Base-by-base conservation (phyloP, 2,888 invertebrate genomes). In the Hemithea aestivaria region DNA sequence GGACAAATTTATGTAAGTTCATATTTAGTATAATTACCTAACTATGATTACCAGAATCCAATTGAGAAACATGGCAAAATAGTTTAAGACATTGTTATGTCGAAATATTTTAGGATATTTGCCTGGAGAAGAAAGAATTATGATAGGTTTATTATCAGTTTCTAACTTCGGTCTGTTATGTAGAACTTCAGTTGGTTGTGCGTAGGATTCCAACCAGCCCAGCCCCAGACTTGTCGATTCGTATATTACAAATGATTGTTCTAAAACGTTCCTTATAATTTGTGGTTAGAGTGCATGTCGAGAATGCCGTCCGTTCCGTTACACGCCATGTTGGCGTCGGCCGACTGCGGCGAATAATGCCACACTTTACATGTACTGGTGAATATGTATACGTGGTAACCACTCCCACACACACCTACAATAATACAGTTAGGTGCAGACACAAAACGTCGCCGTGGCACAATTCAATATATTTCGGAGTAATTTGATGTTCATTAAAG, bases 401-500 rank as follows among this genome's bases (percentile, higher is more conserved):
- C 65, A 69, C 72, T 69, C 66, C 76, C 76, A 73, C 73, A 67
- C 55, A 56, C 55, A 58, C 58, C 58, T 46, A 48, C 62, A 63
- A 69, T 71, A 64, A 76, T 75, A 16, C 16, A 16, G 16, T 16
- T 16, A 80, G 81, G 77, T 81, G 83, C 66, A 64, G 71, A 77
- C 79, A 76, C 68, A 73, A 80, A 78, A 76, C 80, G 80, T 80
- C 82, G 79, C 76, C 81, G 80, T 72, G 66, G 69, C 66, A 73
- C 84, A 83, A 85, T 87, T 85, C 87, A 84, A 87, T 87, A 85
- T 83, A 82, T 83, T 85, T 83, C 75, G 65, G 75, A 73, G 82
- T 83, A 85, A 87, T 85, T 87, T 85, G 83, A 80, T 79, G 87
- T 85, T 85, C 87, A 85, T 87, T 87, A 87, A 75, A 85, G 85